Conservation (phyloP, 2,888 invertebrate genomes). For the Harmothoe impar region DNA sequence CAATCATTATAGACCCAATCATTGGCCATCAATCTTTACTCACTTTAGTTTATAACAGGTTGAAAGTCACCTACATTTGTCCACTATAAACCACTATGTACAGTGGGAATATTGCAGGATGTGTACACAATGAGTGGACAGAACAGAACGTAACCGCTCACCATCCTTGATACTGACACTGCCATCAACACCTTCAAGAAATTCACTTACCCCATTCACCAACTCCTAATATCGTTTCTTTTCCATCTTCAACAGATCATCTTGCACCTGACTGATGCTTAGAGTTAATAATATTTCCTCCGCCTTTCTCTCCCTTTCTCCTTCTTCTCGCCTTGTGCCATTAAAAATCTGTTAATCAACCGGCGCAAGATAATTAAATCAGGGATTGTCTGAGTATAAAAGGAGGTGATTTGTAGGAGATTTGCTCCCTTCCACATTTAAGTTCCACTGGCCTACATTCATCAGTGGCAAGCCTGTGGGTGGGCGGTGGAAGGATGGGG, state of each 20-base stretch:
- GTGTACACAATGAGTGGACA: too few relatives aligned
- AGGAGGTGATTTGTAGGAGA: constrained; percentile 9
- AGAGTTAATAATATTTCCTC: neutral
- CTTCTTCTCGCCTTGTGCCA: neutral
- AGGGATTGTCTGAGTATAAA: neutral
- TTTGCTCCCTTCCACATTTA: neutral
- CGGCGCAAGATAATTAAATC: constrained; percentile 24
- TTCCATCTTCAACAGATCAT: neutral
- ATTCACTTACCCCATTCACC: too few relatives aligned
- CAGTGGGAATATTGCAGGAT: too few relatives aligned
- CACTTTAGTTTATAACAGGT: too few relatives aligned
- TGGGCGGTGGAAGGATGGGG: neutral
- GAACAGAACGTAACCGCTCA: too few relatives aligned
- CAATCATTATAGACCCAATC: too few relatives aligned
- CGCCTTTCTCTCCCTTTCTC: neutral
- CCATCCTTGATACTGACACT: too few relatives aligned
- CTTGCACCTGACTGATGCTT: neutral
- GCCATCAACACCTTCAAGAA: too few relatives aligned
- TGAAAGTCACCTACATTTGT: too few relatives aligned
- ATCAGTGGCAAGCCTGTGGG: neutral
- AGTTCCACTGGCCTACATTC: neutral
- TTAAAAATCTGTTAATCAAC: constrained; percentile 28
- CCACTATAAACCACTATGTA: too few relatives aligned
- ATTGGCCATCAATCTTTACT: too few relatives aligned
- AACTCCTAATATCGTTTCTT: neutral